Conservation (phyloP, 2,113 vertebrate genomes). For the Trichomycterus rosablanca region DNA sequence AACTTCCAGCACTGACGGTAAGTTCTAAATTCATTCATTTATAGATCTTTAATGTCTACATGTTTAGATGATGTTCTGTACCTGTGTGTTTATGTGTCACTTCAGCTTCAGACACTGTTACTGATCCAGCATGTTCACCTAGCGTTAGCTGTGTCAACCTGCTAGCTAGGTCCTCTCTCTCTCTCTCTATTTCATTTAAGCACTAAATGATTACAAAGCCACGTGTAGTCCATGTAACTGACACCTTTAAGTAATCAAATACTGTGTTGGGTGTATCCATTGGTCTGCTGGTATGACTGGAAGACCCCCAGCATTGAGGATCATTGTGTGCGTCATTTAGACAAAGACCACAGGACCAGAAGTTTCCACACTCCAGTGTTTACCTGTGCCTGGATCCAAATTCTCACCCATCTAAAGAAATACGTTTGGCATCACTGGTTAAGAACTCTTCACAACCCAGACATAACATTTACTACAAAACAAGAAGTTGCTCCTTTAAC, state of each 20-base stretch:
- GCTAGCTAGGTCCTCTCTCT: background rate
- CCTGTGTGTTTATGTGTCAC: background rate
- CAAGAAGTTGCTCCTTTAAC: no score
- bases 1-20: conserved; percentile 33
- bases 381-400: background rate
- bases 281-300: no score
- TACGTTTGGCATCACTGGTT: no score
- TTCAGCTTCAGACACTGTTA: background rate
- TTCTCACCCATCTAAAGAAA: no score
- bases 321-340: conserved; percentile 25
- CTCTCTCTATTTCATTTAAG: background rate
- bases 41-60: background rate
- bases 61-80: background rate
- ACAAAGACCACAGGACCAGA: conserved; percentile 34
- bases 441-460: no score
- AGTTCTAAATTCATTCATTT: conserved; percentile 11
- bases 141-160: background rate
- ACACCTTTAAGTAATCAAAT: no score
- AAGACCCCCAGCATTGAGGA: background rate
- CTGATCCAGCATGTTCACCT: background rate
- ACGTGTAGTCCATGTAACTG: no score
- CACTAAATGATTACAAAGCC: no score
- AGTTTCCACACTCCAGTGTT: conserved; percentile 34
- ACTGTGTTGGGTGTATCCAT: no score
- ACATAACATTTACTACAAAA: no score